These are phyloP conservation scores for Tholera decimalis DNA, from an alignment of 2,888 invertebrate species.

Conservation along the genomic window DNA sequence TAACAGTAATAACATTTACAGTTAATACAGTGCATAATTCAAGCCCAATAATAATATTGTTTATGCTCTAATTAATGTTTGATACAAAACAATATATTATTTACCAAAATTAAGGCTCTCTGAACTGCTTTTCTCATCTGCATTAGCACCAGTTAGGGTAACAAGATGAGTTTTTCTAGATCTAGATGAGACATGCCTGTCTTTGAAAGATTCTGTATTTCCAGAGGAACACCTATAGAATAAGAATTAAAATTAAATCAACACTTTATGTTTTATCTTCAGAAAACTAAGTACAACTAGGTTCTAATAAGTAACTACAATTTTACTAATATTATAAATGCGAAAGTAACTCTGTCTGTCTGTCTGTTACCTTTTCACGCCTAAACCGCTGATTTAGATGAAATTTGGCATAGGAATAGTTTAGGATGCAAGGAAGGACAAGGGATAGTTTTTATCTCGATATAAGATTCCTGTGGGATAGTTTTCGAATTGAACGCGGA, in stretches of 20 bases:
- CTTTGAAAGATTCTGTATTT: conserved; percentile 83
- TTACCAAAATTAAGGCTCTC: conserved; percentile 94
- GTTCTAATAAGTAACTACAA: neutral
- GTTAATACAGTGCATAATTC: conserved; percentile 25
- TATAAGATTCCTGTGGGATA: no score
- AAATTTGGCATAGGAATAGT: no score
- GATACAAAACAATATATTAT: conserved; percentile 16
- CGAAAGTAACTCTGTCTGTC: no score
- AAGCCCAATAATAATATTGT: conserved; percentile 9
- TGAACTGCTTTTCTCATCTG: conserved; percentile 94
- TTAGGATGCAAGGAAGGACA: no score
- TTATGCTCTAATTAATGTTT: conserved; percentile 12
- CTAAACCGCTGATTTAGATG: no score
- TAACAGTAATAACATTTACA: conserved; percentile 33
- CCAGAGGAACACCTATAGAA: conserved; percentile 82
- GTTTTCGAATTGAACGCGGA: no score
- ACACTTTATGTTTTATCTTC: neutral
- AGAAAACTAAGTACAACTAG: neutral
- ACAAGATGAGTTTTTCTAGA: conserved; percentile 86
- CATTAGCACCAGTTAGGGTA: conserved; percentile 89
- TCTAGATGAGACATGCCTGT: conserved; percentile 78
- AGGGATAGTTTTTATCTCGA: no score
- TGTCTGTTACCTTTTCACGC: no score
- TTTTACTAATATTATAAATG: no score
- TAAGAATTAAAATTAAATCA: conserved; percentile 24